Evolutionary conservation across 1,140 invertebrate species (phyloP), one percentile per base, ranked within the genome.

Genomic region (Drosophila neocordata): DNA sequence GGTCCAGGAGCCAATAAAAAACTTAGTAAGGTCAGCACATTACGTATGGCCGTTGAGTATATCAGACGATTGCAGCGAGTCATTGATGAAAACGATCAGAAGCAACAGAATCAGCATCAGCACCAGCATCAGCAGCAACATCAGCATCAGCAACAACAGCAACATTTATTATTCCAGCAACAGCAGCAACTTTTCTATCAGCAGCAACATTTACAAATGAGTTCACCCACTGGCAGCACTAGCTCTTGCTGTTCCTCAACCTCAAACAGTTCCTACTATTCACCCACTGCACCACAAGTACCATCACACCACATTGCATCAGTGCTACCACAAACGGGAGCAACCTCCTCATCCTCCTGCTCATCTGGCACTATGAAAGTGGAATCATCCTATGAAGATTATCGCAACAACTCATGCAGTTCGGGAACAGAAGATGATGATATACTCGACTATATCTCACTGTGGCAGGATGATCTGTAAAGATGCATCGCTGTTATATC

Each of bases 11-110:
- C 95, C 24, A 94, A 93, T 67, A 97, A 98, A 89, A 98, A 99
- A 90, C 93, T 99, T 13, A 97, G 96, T 90, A 99, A 99, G 94
- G 98, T 99, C 20, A 98, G 99, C 89, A 99, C 98, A 0, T 92
- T 99, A 18, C 93, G 96, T 66, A 94, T 98, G 89, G 98, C 98
- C 1, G 97, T 99, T 0, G 97, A 98, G 90, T 99, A 99, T 91
- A 99, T 99, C 72, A 94, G 96, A 65, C 95, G 96, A 72, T 93
- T 99, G 22, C 95, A 98, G 90, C 94, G 94, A 73, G 90, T 98
- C 11, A 92, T 98, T 2, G 93, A 90, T 34, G 89, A 91, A 48
- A 87, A 59, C 7, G 84, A 79, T 48, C 69, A 65, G 22, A 48
- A 65, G 48, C 65, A 64, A 1, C 55, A 65, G 20, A 62, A 72